These are phyloP conservation scores for Tretioscincus oriximinensis DNA, from an alignment of 2,113 vertebrate species.

Conservation along the genomic window DNA sequence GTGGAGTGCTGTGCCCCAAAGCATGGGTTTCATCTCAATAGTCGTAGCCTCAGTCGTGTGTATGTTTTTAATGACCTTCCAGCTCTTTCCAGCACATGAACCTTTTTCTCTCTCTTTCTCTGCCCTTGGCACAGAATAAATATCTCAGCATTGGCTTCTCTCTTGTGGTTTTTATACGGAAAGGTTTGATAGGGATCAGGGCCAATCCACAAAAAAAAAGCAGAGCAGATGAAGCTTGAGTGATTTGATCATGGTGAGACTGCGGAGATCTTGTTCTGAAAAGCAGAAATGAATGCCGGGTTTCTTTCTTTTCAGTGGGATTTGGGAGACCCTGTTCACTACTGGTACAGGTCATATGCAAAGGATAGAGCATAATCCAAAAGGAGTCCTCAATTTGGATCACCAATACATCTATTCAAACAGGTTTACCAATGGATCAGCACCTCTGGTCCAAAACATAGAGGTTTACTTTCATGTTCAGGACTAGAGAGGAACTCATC, in stretches of 20 bases:
- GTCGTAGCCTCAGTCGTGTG: no score
- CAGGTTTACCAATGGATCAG: no score
- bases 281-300: background rate
- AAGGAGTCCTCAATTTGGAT: no score
- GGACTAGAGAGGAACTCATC: no score
- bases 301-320: no score
- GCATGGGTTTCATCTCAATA: background rate
- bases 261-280: background rate
- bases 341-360: no score
- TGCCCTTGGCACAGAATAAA: slow-evolving; percentile 8
- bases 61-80: background rate
- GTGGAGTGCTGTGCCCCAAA: background rate
- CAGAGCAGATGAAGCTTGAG: background rate
- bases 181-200: background rate
- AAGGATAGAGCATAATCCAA: no score
- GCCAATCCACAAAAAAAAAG: background rate
- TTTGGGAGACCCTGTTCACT: no score
- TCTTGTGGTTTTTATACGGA: slow-evolving; percentile 13
- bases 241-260: background rate
- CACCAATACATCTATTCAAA: no score
- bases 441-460: no score
- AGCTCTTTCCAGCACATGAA: background rate
- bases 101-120: background rate
- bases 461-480: no score
- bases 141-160: background rate